Base-by-base conservation (phyloP, 2,888 invertebrate genomes). In the Sesia apiformis region DNA sequence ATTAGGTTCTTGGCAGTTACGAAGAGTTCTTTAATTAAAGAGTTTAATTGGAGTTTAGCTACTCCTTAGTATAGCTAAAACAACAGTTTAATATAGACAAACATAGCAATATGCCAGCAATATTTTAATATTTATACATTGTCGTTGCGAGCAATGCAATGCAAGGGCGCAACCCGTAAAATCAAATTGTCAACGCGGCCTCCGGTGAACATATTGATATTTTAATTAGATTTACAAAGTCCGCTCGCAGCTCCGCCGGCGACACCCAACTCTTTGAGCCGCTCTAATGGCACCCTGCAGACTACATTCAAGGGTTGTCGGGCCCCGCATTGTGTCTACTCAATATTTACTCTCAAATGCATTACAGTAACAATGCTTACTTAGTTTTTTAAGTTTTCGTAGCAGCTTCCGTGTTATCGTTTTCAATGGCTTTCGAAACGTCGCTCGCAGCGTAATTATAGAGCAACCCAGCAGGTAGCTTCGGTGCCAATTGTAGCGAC, bases 221-320 rank as follows among this genome's bases (percentile, higher is more conserved):
- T 89, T 88, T 88, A 89, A 89, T 89, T 89, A 89, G 89, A 89
- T 89, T 87, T 84, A 86, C 87, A 86, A 87, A 86, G 86, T 86
- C 79, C 60, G 63, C 76, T 74, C 72, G 76, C 74, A 67, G 80
- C 74, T 75, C 70, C 69, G 74, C 66, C 74, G 80, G 81, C 78
- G 69, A 82, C 83, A 80, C 84, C 84, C 87, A 88, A 85, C 88
- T 88, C 88, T 89, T 88, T 88, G 85, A 82, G 76, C 76, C 72
- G 77, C 69, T 75, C 78, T 89, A 89, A 89, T 89, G 88, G 88
- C 88, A 84, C 88, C 89, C 89, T 78, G 87, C 66, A 84, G 87
- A 76, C 82, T 73, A 64, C 75, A 81, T 81, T 84, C 78, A 88
- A 88, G 88, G 88, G 88, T 87, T 88, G 84, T 71, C 76, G 83